Base-by-base conservation (phyloP, 2,888 invertebrate genomes). In the Galeopsomyia nigrocyanea region DNA sequence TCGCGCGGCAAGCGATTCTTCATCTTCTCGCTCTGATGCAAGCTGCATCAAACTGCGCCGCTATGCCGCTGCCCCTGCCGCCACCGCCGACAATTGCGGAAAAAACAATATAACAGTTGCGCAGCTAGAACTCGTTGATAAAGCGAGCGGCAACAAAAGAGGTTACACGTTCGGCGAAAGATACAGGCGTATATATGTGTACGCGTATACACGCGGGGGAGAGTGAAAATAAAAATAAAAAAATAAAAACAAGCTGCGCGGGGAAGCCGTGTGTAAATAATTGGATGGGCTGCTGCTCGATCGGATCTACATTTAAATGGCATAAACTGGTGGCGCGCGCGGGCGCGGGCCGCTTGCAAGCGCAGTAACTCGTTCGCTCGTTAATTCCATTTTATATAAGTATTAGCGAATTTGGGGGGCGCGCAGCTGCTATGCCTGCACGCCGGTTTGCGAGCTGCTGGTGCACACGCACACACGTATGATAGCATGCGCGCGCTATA, bases 371-470 rank as follows among this genome's bases (percentile, higher is more conserved):
- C 69, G 50, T 57, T 69, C 31, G 67, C 55, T 57, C 57, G 69
- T 69, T 69, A 69, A 69, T 69, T 63, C 57, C 63, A 63, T 69
- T 69, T 69, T 68, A 68, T 61, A 68, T 60, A 68, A 68, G 55
- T 68, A 68, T 68, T 61, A 61, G 61, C 47, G 47, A 61, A 68
- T 26, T 60, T 68, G 60, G 46, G 61, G 31, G 39, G 39, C 46
- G 61, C 47, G 47, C 39, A 47, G 47, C 67, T 58, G 50, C 31
- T n/a, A 19, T 19, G 51, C 16, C 16, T 2, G 5, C 5, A 5
- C 26, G 26, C 26, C 26, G 26, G 26, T n/a, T n/a, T n/a, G n/a
- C n/a, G n/a, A n/a, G n/a, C n/a, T n/a, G n/a, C n/a, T n/a, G n/a
- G n/a, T n/a, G n/a, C n/a, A n/a, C n/a, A n/a, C n/a, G n/a, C n/a